Conservation (phyloP, 2,797 vertebrate species). For the Acanthurus leucopareius region DNA sequence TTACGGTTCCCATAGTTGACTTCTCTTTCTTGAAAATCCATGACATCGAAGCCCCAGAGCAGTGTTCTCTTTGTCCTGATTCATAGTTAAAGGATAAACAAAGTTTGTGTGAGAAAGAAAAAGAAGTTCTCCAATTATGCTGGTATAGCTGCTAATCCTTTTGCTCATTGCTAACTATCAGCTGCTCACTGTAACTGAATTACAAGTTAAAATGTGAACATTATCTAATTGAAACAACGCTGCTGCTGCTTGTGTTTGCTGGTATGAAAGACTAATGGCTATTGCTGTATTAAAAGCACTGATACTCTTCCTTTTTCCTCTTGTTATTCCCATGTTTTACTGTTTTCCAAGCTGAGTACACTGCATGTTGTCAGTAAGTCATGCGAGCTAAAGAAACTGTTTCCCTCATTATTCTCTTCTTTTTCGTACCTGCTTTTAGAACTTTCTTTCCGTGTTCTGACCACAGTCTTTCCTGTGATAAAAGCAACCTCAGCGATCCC, state of each 20-base stretch:
- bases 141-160: background rate
- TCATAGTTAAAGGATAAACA: background rate
- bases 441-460: background rate
- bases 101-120: slow-evolving; percentile 4
- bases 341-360: background rate
- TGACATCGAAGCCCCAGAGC: background rate
- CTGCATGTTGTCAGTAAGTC: background rate
- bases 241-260: background rate
- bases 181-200: background rate
- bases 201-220: background rate
- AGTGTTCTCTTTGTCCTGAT: background rate
- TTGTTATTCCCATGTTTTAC: background rate
- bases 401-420: background rate
- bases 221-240: background rate
- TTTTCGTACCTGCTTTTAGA: background rate
- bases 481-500: too few relatives aligned
- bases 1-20: background rate
- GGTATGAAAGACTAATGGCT: background rate
- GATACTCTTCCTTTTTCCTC: background rate
- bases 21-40: background rate
- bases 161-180: background rate
- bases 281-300: background rate
- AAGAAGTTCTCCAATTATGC: slow-evolving; percentile 18
- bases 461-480: too few relatives aligned
- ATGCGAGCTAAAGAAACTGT: background rate